A percentile compares a stretch with the other conserved stretches of the same genome.
These are phyloP conservation scores for Pollenia griseotomentosa DNA, from an alignment of 2,888 invertebrate species.

Conservation along the genomic window DNA sequence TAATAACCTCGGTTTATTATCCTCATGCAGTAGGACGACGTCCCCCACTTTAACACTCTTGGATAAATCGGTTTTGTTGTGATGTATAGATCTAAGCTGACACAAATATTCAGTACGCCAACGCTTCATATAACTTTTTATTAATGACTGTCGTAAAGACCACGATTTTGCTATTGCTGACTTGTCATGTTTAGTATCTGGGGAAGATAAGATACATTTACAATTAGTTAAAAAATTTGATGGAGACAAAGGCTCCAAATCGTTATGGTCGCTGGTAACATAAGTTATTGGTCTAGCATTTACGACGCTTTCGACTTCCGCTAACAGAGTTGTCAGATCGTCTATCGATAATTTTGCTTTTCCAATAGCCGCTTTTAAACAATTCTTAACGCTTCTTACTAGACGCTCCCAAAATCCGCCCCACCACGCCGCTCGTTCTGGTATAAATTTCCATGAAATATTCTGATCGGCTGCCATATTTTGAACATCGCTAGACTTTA, in stretches of 20 bases:
- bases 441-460: conserved; percentile 59
- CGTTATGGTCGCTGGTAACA: conserved; percentile 57
- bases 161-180: too few relatives aligned
- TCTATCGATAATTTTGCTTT: conserved; percentile 51
- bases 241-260: conserved; percentile 31
- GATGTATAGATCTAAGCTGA: too few relatives aligned
- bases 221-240: too few relatives aligned
- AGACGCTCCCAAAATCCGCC: conserved; percentile 70
- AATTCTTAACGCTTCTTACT: conserved; percentile 61
- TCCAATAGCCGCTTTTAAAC: conserved; percentile 64
- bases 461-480: conserved; percentile 50
- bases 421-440: conserved; percentile 71
- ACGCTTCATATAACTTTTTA: too few relatives aligned
- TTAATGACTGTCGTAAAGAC: too few relatives aligned
- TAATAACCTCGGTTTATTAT: conserved; percentile 23
- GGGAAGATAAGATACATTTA: too few relatives aligned
- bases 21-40: conserved; percentile 53
- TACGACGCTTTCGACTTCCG: conserved; percentile 49
- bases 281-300: conserved; percentile 61
- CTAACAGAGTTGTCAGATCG: conserved; percentile 54
- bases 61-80: too few relatives aligned
- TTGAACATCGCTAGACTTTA: conserved; percentile 48
- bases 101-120: too few relatives aligned
- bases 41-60: too few relatives aligned
- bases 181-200: too few relatives aligned